Evolutionary conservation across 1,140 invertebrate genomes (phyloP), one percentile per base, ranked within the genome.

Genomic region (Papilio polyxenes): DNA sequence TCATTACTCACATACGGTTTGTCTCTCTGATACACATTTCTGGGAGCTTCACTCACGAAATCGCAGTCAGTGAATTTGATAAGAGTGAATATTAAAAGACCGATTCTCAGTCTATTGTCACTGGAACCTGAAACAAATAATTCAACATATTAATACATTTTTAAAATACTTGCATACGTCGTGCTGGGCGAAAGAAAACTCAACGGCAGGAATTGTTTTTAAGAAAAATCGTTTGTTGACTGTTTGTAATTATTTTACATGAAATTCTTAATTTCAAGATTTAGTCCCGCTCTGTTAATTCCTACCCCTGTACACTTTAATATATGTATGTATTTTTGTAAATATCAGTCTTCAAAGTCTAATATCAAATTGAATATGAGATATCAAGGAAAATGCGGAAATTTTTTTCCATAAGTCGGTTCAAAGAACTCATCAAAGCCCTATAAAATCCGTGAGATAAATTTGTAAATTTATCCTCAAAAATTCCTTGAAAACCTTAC

Each of bases 61-160:
- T 93, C 91, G 72, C 91, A 90, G 59, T 91, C 89, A 2, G 91
- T 93, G 40, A 90, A 83, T 40, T 87, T 87, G 17, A 91, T 83
- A 23, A 88, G 75, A 44, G 88, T 83, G 75, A 90, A 83, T 76
- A 91, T 82, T 82, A 89, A 80, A 15, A 92, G 82, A 79, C 83
- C 85, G 59, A 91, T 83, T 83, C 82, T 83, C 81, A 90, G 74
- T 20, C 83, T 74, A 53, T 82, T 85, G 82, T 82, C 87, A 84
- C 84, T 83, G 82, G 84, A 84, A 87, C 75, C 75, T 76, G 75
- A n/a, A 76, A 76, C 75, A 76, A 75, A 75, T n/a, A n/a, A 44
- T 75, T 9, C 6, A 59, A 2, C n/a, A 59, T 59, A n/a, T 59
- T 59, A 59, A 59, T 59, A 59, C 1, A 56, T 56, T 51, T 51